Percentiles rank a stretch among this genome's conserved stretches.
phyloP scores from a whole-genome alignment of 1,140 invertebrate genomes.

The Liolophura sinensis region DNA sequence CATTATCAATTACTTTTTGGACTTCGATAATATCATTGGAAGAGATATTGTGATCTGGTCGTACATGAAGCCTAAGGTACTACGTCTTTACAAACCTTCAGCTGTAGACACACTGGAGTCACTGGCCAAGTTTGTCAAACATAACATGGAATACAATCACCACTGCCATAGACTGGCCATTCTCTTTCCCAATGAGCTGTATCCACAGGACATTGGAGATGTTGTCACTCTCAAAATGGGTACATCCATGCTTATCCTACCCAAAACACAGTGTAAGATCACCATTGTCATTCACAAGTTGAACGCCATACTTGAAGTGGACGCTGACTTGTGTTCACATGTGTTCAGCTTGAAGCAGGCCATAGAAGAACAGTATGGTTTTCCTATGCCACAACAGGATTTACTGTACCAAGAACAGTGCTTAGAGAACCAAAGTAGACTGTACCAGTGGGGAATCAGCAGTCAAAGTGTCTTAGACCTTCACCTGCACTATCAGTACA shows the following conservation, averaged over 20 bases:
- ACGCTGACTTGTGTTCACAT: constrained; percentile 29
- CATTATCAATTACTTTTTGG: constrained; percentile 7
- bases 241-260: constrained; percentile 38
- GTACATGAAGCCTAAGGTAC: constrained; percentile 76
- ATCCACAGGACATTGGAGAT: constrained; percentile 29
- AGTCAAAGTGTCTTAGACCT: too few species aligned
- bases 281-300: constrained; percentile 41
- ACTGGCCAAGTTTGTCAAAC: constrained; percentile 34
- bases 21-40: constrained; percentile 25
- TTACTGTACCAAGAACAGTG: constrained; percentile 38
- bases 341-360: constrained; percentile 36
- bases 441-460: constrained; percentile 38
- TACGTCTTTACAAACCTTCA: constrained; percentile 72
- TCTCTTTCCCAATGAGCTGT: constrained; percentile 24
- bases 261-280: constrained; percentile 27
- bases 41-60: constrained; percentile 78
- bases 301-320: constrained; percentile 33
- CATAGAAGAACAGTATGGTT: constrained; percentile 37
- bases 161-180: constrained; percentile 36
- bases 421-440: constrained; percentile 34
- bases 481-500: too few species aligned
- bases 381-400: constrained; percentile 38
- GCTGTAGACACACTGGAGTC: constrained; percentile 28
- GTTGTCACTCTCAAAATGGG: constrained; percentile 29
- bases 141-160: constrained; percentile 27